Base-by-base conservation (phyloP, 2,797 vertebrate genomes). In the Falco concolor region DNA sequence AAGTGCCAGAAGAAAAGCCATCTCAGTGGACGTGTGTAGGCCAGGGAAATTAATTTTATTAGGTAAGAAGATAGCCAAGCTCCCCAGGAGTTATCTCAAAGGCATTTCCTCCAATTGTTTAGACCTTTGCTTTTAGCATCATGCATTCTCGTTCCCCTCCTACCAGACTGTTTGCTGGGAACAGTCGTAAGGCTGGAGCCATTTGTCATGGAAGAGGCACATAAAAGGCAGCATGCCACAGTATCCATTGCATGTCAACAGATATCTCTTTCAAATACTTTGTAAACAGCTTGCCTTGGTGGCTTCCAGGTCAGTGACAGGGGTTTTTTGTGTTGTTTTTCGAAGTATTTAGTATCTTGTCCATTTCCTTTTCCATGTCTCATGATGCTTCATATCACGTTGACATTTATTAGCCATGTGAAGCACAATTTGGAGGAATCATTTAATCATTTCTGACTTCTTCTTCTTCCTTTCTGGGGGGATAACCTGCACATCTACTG, bases 71-170 rank as follows among this genome's bases (percentile, higher is more conserved):
- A 96, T 90, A 82, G 22, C 67, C 23, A 13, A 9, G 44, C 42
- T 83, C 30, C 67, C 60, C 19, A 14, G 64, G 16, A 89, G 56
- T 64, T 92, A 89, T 92, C 86, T 90, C 70, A 21, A 18, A 93
- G 59, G 84, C 72, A 89, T 92, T 97, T 96, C 95, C 92, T 95
- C 30, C 56, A 23, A 77, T 95, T 95, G 92, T 93, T 73, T 8
- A 15, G n/a, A 15, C 42, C 65, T 70, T 64, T 16, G 45, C 36
- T 80, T 77, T 75, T 8, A 50, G 45, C 47, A 87, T 68, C 65
- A 7, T 0, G 0, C 40, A 19, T 65, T 92, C 93, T 78, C 34
- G 7, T 49, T 63, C 59, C 21, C 54, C 80, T 94, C 36, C 70
- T 8, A 63, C 72, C 6, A 1, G 0, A 3, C 1, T 5, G 9